Evolutionary conservation across 1,140 invertebrate species (phyloP).

Genomic region (Xylocopa sonorina): DNA sequence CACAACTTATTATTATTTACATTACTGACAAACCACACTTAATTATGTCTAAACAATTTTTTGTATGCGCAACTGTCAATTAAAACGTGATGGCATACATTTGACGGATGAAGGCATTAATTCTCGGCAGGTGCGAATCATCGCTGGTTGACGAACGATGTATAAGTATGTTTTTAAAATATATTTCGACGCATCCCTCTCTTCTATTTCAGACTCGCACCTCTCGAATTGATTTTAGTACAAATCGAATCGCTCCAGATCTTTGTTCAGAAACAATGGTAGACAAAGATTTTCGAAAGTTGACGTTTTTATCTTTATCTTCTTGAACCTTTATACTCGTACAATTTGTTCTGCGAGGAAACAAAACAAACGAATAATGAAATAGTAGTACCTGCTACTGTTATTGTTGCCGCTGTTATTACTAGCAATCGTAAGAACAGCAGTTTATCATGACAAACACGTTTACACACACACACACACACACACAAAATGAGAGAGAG

Average conservation of each 20-base stretch:
- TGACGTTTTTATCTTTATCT: not conserved
- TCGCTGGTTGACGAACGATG: not conserved
- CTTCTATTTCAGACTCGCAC: not conserved
- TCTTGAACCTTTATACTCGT: no score
- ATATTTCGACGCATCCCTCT: not conserved
- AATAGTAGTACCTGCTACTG: no score
- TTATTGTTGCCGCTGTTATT: not conserved
- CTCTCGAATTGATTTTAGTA: not conserved
- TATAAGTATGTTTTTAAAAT: not conserved
- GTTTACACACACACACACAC: no score
- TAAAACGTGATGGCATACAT: not conserved
- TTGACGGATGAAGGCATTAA: not conserved
- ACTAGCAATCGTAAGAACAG: not conserved
- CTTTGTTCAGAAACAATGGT: not conserved
- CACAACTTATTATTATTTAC: slow-evolving; percentile 15
- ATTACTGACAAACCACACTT: slow-evolving; percentile 11
- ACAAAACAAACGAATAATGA: no score
- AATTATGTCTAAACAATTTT: slow-evolving; percentile 5
- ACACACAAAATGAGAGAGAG: no score
- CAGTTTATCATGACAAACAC: not conserved
- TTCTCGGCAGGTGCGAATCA: not conserved
- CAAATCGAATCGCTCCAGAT: not conserved
- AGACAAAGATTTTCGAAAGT: no score
- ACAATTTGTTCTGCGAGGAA: not conserved
- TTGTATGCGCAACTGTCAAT: not conserved